A percentile compares a stretch with the other conserved stretches of the same genome.
Evolutionary conservation across 2,113 vertebrate species (phyloP).

Genomic region (Oryctolagus cuniculus): DNA sequence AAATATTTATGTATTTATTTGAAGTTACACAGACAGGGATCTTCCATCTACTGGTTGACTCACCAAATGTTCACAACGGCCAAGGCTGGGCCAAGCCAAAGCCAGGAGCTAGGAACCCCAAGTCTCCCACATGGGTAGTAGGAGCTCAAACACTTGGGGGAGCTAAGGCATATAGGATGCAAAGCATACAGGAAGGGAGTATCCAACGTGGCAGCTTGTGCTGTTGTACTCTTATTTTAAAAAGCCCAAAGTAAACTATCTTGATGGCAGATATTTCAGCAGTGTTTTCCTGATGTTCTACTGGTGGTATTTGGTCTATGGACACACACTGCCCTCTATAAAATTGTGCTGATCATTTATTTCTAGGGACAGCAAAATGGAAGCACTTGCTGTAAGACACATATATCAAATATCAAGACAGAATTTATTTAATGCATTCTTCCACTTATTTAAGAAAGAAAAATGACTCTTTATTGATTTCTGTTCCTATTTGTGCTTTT

Average conservation of each 20-base stretch:
- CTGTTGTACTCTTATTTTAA: constrained; percentile 56
- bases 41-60: no score
- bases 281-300: neutral
- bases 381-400: neutral
- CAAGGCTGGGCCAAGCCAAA: no score
- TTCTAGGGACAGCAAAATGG: neutral
- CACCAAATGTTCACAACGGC: no score
- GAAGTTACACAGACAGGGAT: no score
- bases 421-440: constrained; percentile 2
- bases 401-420: neutral
- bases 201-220: no score
- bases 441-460: constrained; percentile 49
- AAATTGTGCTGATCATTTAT: neutral
- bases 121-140: no score
- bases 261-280: neutral
- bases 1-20: no score
- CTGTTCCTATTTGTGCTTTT: constrained; percentile 24
- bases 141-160: no score
- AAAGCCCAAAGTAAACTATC: constrained; percentile 46
- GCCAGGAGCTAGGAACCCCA: no score
- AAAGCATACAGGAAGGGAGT: no score
- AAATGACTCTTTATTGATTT: constrained; percentile 59
- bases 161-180: no score
- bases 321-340: neutral
- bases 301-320: neutral